Evolutionary conservation across 1,140 invertebrate genomes (phyloP).

Genomic region (Bombus affinis): DNA sequence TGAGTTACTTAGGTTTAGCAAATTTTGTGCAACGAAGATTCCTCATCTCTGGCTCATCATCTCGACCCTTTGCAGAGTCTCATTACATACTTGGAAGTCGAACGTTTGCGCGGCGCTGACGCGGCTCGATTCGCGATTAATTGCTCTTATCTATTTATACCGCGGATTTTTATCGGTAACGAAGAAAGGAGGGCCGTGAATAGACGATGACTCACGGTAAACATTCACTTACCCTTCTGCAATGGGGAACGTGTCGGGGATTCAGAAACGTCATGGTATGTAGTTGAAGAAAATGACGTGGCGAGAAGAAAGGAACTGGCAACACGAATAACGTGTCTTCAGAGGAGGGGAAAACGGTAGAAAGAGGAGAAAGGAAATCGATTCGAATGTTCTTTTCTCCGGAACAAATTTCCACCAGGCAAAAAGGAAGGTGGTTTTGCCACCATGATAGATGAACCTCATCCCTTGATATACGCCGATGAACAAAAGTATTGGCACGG

Average conservation of each 20-base stretch:
- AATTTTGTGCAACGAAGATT: too few relatives aligned
- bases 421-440: neutral
- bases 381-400: neutral
- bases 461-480: neutral
- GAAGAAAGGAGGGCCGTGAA: slow-evolving; percentile 46
- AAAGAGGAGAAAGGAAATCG: slow-evolving; percentile 21
- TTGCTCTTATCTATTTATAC: slow-evolving; percentile 53
- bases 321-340: neutral
- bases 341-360: neutral
- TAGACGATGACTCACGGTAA: slow-evolving; percentile 56
- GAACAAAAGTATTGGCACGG: neutral
- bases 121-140: slow-evolving; percentile 34
- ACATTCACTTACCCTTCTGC: slow-evolving; percentile 36
- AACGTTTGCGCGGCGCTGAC: neutral
- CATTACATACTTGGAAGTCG: neutral
- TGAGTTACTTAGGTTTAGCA: neutral
- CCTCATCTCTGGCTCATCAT: neutral
- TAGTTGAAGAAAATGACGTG: slow-evolving; percentile 53
- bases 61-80: neutral
- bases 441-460: neutral
- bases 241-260: slow-evolving; percentile 38
- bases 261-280: slow-evolving; percentile 20
- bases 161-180: slow-evolving; percentile 32
- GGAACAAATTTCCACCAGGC: slow-evolving; percentile 12
- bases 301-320: slow-evolving; percentile 14